Evolutionary conservation across 2,888 invertebrate genomes (phyloP).

Genomic region (Acrocera orbiculus): DNA sequence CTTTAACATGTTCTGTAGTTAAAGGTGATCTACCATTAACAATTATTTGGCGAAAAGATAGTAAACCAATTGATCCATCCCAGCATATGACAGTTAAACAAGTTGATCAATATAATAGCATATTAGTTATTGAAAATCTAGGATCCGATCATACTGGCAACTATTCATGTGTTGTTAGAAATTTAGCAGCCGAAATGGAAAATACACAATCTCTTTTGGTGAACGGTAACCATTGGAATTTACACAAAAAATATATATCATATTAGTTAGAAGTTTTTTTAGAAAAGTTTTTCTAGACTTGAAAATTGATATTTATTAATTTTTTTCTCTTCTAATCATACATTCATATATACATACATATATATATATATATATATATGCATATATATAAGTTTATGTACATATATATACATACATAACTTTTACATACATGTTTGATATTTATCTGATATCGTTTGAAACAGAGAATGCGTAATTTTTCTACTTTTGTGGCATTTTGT

Average conservation of each 20-base stretch:
- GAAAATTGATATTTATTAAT: background rate
- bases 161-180: constrained; percentile 56
- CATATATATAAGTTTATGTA: no score
- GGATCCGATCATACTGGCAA: constrained; percentile 61
- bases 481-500: no score
- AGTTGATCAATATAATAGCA: constrained; percentile 60
- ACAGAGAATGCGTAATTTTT: no score
- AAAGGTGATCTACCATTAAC: constrained; percentile 60
- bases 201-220: constrained; percentile 56
- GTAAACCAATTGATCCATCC: constrained; percentile 42
- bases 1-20: constrained; percentile 54
- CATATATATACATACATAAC: no score
- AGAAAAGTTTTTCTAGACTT: no score
- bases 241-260: no score
- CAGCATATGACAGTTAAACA: constrained; percentile 49
- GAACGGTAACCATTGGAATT: constrained; percentile 52
- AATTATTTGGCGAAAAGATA: constrained; percentile 62
- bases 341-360: background rate
- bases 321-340: background rate
- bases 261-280: no score
- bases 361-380: no score
- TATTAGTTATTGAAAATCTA: constrained; percentile 57
- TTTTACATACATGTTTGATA: no score
- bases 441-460: no score
- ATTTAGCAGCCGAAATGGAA: constrained; percentile 53